Percentiles rank a stretch among this genome's conserved stretches.
Evolutionary conservation across 2,888 invertebrate genomes (phyloP).

Genomic region (Baccha elongata): DNA sequence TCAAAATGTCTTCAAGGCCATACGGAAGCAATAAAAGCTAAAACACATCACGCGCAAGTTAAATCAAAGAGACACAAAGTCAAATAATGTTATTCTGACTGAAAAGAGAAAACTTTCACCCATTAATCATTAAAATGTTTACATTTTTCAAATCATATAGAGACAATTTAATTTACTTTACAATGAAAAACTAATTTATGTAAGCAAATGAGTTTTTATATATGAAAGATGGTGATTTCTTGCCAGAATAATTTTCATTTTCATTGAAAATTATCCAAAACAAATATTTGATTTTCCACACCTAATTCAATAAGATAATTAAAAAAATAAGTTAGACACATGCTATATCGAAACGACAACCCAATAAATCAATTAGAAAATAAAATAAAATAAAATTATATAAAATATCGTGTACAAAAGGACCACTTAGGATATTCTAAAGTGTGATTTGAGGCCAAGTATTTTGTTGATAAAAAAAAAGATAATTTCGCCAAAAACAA

Average conservation of each 20-base stretch:
- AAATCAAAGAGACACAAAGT: conserved; percentile 1
- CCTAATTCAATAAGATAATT: not conserved
- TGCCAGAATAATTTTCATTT: conserved; percentile 1
- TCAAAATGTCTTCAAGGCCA: not conserved
- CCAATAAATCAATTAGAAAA: conserved; percentile 19
- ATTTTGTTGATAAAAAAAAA: conserved; percentile 21
- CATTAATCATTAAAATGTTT: conserved; percentile 23
- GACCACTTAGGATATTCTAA: not conserved
- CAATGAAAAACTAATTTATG: not conserved
- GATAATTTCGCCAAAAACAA: conserved; percentile 37
- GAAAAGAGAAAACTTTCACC: conserved; percentile 16
- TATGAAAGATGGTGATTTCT: too few species aligned
- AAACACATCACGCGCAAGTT: too few species aligned
- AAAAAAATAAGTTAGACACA: not conserved
- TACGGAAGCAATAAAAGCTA: conserved; percentile 23
- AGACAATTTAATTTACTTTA: conserved; percentile 16
- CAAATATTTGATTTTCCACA: conserved; percentile 1
- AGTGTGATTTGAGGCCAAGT: conserved; percentile 21
- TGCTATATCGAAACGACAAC: not conserved
- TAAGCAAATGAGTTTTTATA: not conserved
- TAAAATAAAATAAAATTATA: conserved; percentile 1
- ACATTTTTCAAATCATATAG: not conserved
- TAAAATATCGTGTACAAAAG: not conserved
- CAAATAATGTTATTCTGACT: not conserved
- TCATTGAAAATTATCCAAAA: conserved; percentile 11